Conservation (phyloP, 1,140 invertebrate genomes). For the Phortica variegata region DNA sequence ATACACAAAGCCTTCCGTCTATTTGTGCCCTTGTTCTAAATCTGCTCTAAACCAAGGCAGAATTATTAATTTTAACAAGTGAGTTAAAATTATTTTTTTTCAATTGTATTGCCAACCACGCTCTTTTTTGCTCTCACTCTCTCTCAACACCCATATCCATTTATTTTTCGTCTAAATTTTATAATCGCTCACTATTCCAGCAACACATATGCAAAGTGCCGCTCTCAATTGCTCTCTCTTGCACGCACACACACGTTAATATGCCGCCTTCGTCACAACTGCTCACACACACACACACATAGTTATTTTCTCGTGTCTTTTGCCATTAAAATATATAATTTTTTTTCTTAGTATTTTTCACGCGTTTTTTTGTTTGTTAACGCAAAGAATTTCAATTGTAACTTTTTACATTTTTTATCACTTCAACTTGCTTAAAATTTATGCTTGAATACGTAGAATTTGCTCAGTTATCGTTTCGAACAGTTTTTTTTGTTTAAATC, state of each 20-base stretch:
- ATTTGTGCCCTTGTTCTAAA: too few species aligned
- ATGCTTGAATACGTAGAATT: conserved; percentile 9
- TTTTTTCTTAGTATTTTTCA: conserved; percentile 30
- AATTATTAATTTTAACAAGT: too few species aligned
- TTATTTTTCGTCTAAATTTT: too few species aligned
- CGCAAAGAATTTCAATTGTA: conserved; percentile 24
- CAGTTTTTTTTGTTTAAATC: conserved; percentile 16
- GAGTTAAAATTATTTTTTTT: too few species aligned
- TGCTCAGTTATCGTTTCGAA: neutral
- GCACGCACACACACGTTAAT: neutral
- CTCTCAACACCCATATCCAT: too few species aligned
- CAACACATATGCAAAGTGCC: too few species aligned
- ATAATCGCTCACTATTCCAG: too few species aligned
- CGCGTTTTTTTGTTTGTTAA: too few species aligned
- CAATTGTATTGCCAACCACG: neutral
- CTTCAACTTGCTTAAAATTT: conserved; percentile 12
- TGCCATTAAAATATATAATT: conserved; percentile 20
- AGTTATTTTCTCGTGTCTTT: too few species aligned
- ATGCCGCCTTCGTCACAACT: conserved; percentile 18
- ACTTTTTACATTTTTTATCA: conserved; percentile 25
- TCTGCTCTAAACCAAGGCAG: too few species aligned
- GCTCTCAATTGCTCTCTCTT: too few species aligned
- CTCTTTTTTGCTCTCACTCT: neutral
- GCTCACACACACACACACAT: neutral
- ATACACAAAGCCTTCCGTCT: too few species aligned